Conservation (phyloP, 2,113 vertebrate genomes). For the Datnioides undecimradiatus region DNA sequence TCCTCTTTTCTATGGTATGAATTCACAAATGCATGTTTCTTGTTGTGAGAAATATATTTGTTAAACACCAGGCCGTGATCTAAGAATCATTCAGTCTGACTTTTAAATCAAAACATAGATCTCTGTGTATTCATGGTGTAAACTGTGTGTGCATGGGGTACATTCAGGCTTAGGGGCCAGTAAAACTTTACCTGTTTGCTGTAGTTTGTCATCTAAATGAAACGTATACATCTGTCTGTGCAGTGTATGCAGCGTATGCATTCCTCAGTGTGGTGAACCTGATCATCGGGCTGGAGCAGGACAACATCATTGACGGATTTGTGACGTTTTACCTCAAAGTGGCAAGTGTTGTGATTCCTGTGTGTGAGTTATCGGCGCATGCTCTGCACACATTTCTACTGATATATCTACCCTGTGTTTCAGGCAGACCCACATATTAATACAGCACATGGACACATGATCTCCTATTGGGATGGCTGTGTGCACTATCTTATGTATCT, state of each 20-base stretch:
- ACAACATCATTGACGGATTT: conserved; percentile 96
- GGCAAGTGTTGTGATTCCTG: conserved; percentile 77
- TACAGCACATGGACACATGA: conserved; percentile 93
- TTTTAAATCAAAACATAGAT: neutral
- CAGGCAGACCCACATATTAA: conserved; percentile 93
- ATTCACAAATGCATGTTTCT: neutral
- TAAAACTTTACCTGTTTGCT: neutral
- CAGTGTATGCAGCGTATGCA: conserved; percentile 91
- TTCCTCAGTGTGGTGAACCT: conserved; percentile 94
- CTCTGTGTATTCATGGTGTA: neutral
- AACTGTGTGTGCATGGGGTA: neutral
- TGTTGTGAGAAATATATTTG: neutral
- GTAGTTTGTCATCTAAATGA: neutral
- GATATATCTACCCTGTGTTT: conserved; percentile 23
- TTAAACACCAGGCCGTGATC: neutral
- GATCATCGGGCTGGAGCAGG: conserved; percentile 94
- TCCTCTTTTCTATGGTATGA: conserved; percentile 92
- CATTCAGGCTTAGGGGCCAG: neutral
- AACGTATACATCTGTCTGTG: conserved; percentile 23
- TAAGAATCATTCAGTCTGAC: neutral
- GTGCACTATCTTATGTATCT: conserved; percentile 96
- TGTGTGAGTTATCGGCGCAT: neutral
- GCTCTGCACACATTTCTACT: neutral
- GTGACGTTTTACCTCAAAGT: conserved; percentile 94
- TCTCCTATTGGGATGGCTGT: conserved; percentile 97